Percentiles rank a stretch among this genome's conserved stretches.
These are phyloP conservation scores for Aldrovandia affinis DNA, from an alignment of 2,797 vertebrate species.

Conservation along the genomic window DNA sequence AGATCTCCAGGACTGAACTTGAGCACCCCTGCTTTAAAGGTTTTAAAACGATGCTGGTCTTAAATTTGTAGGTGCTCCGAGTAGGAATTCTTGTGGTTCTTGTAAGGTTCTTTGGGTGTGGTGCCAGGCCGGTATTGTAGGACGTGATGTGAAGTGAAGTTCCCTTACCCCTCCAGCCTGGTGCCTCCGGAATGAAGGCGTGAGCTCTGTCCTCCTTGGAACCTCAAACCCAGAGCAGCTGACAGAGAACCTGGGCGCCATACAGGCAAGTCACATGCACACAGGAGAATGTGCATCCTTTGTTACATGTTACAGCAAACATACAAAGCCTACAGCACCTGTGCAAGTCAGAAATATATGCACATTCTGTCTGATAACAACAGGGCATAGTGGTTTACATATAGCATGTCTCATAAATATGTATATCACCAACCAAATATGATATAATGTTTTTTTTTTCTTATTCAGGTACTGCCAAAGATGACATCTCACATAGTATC, in stretches of 20 bases:
- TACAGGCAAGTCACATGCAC: constrained; percentile 79
- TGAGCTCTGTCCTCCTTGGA: constrained; percentile 95
- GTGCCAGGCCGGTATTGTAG: background rate
- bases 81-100: background rate
- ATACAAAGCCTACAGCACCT: constrained; percentile 8
- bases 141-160: background rate
- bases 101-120: background rate
- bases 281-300: background rate
- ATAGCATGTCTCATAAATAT: background rate
- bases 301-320: background rate
- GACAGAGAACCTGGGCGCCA: constrained; percentile 96
- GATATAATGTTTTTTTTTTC: background rate
- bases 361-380: background rate
- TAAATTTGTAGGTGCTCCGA: background rate
- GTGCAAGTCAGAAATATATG: background rate
- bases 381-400: background rate
- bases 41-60: background rate
- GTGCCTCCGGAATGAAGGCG: constrained; percentile 96
- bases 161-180: constrained; percentile 76
- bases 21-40: no score
- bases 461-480: constrained; percentile 91
- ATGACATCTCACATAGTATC: constrained; percentile 94
- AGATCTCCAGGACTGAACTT: no score
- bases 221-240: constrained; percentile 96
- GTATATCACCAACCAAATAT: background rate